Base-by-base conservation (phyloP, 2,113 vertebrate species). In the Hypomesus transpacificus region DNA sequence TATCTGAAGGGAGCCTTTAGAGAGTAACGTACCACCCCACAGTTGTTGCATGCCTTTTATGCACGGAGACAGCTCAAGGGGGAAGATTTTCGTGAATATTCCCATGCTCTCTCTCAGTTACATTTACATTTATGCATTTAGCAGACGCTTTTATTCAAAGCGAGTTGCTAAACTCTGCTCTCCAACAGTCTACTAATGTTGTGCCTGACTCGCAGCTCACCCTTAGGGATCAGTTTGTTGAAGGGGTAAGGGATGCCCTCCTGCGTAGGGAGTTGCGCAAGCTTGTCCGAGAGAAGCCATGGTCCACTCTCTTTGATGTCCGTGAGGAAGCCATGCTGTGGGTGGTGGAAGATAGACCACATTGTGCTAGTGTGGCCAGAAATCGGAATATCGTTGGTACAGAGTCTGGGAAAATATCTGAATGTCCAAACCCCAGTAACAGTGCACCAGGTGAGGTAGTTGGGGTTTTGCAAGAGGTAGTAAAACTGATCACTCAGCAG, bases 1-100 rank as follows among this genome's bases (percentile, higher is more conserved):
- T 69, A 59, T 7, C n/a, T 69, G 5, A 63, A 51, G 26, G 46
- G 18, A 28, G 65, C 58, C 20, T 71, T 75, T 56, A 21, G 64
- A 56, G 59, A 72, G 20, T 69, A 80, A 56, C 17, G 13, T 39
- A 73, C 4, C 13, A 52, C 18, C 3, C 8, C 74, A 1, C 74
- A 76, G 9, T 7, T 69, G 3, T 64, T 79, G 9, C 53, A 76
- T 1, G 20, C 61, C 4, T 80, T 80, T 46, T 80, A 76, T 66
- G 46, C 22, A 2, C 39, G 20, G 14, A 20, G 59, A 7, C 74
- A 80, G 21, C 1, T 14, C 1, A 56, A 74, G n/a, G 74, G 56
- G 0, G 70, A 73, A 16, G 66, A 69, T 11, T 21, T 80, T 1
- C 24, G 3, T 21, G 58, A 67, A 2, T 69, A 68, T 39, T 80